Evolutionary conservation across 1,140 invertebrate genomes (phyloP), one percentile per base, ranked within the genome.

Genomic region (Anoplophora glabripennis): DNA sequence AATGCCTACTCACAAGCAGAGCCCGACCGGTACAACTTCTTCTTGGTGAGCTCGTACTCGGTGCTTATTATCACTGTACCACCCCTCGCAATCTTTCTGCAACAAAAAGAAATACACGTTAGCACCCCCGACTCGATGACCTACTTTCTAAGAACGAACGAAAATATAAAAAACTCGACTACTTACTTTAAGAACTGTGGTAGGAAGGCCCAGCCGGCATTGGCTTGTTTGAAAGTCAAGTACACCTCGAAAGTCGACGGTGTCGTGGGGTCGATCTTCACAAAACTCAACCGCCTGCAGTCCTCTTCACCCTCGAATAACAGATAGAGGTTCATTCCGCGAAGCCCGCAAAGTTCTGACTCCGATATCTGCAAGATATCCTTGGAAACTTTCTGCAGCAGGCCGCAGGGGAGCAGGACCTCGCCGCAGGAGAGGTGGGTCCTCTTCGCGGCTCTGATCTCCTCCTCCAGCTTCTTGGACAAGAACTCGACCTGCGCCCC

Each of bases 141-240:
- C 21, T 5, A 28, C 21, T 28, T 28, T 28, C 21, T 2, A 28
- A 28, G 5, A 5, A 28, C 3, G 2, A 28, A 5, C 2, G 21
- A 28, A 28, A 28, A 28, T 28, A 5, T 5, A 5, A 28, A 15
- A 14, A 34, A 34, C 10, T 7, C 33, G 17, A 15, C 45, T 14
- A 85, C 88, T 86, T 76, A 91, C 89, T 90, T 91, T 77, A 91
- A 81, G 77, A 92, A 91, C 74, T 90, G 88, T 70, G 89, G 90
- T 75, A 92, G 79, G 64, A 90, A 77, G 61, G 86, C 87, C 60
- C 89, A 88, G 91, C 91, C 94, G 61, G 88, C 85, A 57, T 85
- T 86, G 35, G 89, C 87, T 73, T 92, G 89, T 75, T 89, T 90
- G 28, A 94, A 79, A 12, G 90, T 92, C 33, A 93, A 78, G 74